These are phyloP conservation scores for Palythoa caribaeorum DNA, from an alignment of 92 coral and sea anemone genomes.

Conservation along the genomic window DNA sequence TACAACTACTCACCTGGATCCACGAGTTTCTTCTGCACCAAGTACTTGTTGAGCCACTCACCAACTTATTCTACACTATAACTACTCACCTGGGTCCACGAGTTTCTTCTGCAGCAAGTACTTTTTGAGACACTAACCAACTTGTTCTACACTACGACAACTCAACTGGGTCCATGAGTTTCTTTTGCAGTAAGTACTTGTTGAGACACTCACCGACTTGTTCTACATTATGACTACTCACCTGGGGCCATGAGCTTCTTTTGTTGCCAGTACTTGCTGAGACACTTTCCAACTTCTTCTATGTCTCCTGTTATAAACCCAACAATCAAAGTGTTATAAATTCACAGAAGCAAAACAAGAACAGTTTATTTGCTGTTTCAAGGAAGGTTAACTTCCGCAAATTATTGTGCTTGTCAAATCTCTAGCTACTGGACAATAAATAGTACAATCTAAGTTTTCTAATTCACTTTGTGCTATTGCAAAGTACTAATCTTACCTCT, in stretches of 20 bases:
- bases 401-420: no score
- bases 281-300: conserved; percentile 82
- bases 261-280: conserved; percentile 88
- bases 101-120: no score
- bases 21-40: conserved; percentile 89
- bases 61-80: conserved; percentile 67
- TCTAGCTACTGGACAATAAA: no score
- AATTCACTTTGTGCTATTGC: no score
- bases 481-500: conserved; percentile 58
- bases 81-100: no score
- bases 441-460: no score
- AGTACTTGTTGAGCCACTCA: conserved; percentile 80
- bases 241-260: conserved; percentile 95
- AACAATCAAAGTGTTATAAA: not conserved
- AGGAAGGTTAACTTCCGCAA: no score
- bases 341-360: not conserved
- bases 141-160: no score
- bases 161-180: no score
- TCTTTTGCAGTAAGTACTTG: no score
- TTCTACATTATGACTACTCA: not conserved
- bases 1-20: conserved; percentile 79
- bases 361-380: not conserved
- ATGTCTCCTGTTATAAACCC: conserved; percentile 71
- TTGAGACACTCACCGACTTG: no score
- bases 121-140: no score